Percentiles rank a stretch among this genome's conserved stretches.
phyloP scores from a whole-genome alignment of 2,113 vertebrate genomes.

The Thermophis baileyi region DNA sequence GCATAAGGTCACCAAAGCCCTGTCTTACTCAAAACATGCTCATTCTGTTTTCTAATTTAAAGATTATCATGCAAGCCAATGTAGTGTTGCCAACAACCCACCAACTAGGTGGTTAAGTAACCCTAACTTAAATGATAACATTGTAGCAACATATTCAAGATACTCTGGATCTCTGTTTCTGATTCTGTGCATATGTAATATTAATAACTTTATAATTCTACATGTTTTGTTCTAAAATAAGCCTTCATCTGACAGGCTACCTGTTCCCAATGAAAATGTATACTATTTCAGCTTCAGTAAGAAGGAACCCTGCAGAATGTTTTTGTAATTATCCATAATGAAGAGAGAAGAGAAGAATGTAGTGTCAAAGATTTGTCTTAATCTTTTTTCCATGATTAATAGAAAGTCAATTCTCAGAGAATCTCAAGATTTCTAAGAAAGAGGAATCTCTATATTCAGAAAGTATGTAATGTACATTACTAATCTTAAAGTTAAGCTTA shows the following conservation, averaged over 20 bases:
- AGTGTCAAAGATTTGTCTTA: too few relatives aligned
- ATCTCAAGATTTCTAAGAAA: background rate
- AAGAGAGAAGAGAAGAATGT: too few relatives aligned
- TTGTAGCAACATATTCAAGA: background rate
- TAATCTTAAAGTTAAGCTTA: background rate
- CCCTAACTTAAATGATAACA: background rate
- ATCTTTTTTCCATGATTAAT: too few relatives aligned
- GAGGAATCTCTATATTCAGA: background rate
- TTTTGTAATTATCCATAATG: too few relatives aligned
- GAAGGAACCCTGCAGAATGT: too few relatives aligned
- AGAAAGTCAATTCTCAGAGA: too few relatives aligned
- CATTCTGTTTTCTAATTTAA: background rate
- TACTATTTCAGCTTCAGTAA: too few relatives aligned
- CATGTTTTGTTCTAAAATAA: too few relatives aligned
- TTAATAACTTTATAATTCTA: background rate
- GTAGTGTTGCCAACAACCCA: background rate
- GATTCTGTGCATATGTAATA: background rate
- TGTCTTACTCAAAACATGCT: background rate
- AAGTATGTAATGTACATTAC: background rate
- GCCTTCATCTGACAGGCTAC: too few relatives aligned
- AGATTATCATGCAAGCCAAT: background rate
- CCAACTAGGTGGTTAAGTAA: background rate
- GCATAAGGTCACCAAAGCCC: background rate
- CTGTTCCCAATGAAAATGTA: too few relatives aligned
- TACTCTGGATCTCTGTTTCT: background rate